A percentile compares a stretch with the other conserved stretches of the same genome.
Conservation (phyloP, 2,113 vertebrate species). For the Prinia subflava region DNA sequence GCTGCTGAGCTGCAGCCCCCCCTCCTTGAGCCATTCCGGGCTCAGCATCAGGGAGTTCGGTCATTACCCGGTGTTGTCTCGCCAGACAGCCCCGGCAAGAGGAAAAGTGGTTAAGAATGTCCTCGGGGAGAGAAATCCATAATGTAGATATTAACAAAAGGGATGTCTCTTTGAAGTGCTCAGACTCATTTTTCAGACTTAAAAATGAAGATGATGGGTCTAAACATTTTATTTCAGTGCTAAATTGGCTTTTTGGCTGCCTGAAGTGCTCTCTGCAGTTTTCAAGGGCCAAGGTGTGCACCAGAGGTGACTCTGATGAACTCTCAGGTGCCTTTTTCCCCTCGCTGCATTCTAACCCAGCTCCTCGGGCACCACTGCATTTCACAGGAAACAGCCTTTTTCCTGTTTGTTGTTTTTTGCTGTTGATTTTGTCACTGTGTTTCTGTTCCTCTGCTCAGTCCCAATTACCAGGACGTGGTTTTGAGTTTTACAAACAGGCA, state of each 20-base stretch:
- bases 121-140: neutral
- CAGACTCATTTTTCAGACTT: neutral
- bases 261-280: neutral
- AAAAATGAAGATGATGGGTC: neutral
- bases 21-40: accelerated
- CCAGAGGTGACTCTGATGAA: neutral
- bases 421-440: neutral
- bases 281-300: neutral
- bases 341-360: neutral
- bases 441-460: neutral
- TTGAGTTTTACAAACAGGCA: neutral
- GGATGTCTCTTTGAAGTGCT: neutral
- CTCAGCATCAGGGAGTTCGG: neutral
- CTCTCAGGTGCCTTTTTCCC: neutral
- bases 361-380: neutral
- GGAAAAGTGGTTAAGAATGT: neutral
- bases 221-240: neutral
- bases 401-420: too few species aligned
- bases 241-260: neutral
- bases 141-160: neutral
- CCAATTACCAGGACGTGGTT: neutral
- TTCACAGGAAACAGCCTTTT: neutral
- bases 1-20: neutral
- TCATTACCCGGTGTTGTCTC: accelerated
- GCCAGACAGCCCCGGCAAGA: accelerated